These are phyloP conservation scores for Ovis canadensis DNA, from an alignment of 2,113 vertebrate species.

Conservation along the genomic window DNA sequence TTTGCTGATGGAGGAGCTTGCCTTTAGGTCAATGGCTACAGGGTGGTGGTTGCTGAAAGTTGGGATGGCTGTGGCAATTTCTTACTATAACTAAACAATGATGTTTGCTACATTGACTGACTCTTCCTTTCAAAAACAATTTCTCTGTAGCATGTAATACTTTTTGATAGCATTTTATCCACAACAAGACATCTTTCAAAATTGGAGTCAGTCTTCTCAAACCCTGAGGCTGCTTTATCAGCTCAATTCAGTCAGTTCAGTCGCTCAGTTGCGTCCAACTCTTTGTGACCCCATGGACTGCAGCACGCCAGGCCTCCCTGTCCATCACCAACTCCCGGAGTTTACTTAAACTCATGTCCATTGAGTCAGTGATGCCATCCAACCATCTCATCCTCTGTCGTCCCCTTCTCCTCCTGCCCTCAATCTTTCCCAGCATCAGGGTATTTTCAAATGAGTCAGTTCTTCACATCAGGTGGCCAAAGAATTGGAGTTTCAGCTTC, in stretches of 20 bases:
- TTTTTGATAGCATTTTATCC: not conserved
- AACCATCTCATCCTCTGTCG: not conserved
- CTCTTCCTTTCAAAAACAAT: not conserved
- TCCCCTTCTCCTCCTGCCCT: not conserved
- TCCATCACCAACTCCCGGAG: not conserved
- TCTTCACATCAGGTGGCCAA: not conserved
- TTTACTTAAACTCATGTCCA: not conserved
- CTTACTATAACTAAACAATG: not conserved
- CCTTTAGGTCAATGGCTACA: not conserved
- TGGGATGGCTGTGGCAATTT: not conserved
- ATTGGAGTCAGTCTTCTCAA: not conserved
- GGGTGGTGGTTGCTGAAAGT: not conserved
- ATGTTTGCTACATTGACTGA: not conserved
- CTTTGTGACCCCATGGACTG: not conserved
- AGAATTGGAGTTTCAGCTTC: not conserved
- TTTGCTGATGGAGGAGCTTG: not conserved
- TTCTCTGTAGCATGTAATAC: not conserved
- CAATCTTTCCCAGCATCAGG: not conserved
- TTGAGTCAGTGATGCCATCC: not conserved
- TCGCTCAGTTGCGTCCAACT: fast-evolving
- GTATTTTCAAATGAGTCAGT: not conserved
- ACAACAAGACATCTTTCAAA: not conserved
- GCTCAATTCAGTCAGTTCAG: not conserved
- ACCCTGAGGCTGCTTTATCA: not conserved
- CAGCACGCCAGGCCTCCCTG: not conserved